Percentiles rank a stretch among this genome's conserved stretches.
Evolutionary conservation across 2,888 invertebrate genomes (phyloP).

Genomic region (Protophormia terraenovae): DNA sequence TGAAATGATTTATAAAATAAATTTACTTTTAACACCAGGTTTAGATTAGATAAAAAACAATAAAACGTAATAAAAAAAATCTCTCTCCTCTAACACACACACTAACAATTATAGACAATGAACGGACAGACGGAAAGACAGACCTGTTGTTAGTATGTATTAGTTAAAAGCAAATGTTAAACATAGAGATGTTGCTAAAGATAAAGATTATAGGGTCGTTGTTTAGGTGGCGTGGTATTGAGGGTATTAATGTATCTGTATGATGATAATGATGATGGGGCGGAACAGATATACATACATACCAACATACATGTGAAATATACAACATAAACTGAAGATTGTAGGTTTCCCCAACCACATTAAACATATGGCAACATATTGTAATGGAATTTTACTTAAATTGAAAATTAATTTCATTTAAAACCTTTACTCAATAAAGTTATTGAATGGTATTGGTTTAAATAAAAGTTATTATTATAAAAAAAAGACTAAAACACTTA

Average conservation of each 20-base stretch:
- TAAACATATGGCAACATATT: slow-evolving; percentile 64
- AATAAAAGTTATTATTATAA: no score
- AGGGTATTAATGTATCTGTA: not conserved
- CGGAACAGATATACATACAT: no score
- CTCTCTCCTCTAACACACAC: not conserved
- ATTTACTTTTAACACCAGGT: not conserved
- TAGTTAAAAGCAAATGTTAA: not conserved
- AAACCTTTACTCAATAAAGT: not conserved
- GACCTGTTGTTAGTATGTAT: not conserved
- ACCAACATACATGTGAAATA: not conserved
- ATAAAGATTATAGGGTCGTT: not conserved
- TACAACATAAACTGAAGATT: not conserved
- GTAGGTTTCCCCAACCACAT: slow-evolving; percentile 24
- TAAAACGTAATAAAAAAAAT: slow-evolving; percentile 45
- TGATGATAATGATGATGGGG: not conserved
- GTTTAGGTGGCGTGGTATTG: not conserved
- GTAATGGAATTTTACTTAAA: slow-evolving; percentile 21
- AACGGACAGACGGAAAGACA: not conserved
- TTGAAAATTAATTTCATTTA: slow-evolving; percentile 30
- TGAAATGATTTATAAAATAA: slow-evolving; percentile 24
- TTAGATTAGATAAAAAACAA: slow-evolving; percentile 47
- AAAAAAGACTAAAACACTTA: not conserved
- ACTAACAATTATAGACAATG: not conserved
- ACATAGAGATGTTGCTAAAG: not conserved
- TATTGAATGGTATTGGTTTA: not conserved